Evolutionary conservation across 2,797 vertebrate species (phyloP), one percentile per base, ranked within the genome.

Genomic region (Coreius guichenoti): DNA sequence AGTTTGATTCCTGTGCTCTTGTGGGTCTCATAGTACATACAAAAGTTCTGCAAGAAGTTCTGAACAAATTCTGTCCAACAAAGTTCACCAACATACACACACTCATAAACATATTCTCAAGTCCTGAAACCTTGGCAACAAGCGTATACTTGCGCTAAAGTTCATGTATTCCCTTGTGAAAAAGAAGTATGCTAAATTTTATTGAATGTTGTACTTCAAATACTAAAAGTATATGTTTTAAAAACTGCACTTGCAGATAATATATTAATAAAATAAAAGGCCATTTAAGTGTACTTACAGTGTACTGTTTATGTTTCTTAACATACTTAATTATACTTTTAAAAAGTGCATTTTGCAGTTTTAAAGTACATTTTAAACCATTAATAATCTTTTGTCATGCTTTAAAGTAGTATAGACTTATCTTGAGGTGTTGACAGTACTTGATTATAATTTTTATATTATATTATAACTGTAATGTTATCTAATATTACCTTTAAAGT

Each of bases 21-120:
- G 63, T 56, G 82, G 33, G 63, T 77, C 58, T 84, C 74, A 69
- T 29, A 76, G 82, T 51, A 76, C 63, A 73, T 83, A 39, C 39
- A 54, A 17, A 29, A 39, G 23, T 76, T 47, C 81, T 49, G 39
- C 39, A 74, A 69, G 36, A 63, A 63, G 56, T 11, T 67, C 56
- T 21, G 29, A 76, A 51, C 31, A 45, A 75, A 83, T 83, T 83
- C 23, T 83, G 56, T 49, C 11, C 31, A 67, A 51, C 45, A 76
- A 73, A 68, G 82, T 47, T 76, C 39, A 73, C 36, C 47, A 26
- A 79, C 31, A 23, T 39, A 29, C 70, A 16, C 49, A 14, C 23
- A 17, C 74, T 23, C 56, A 33, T 29, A 49, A 8, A 29, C 8
- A 3, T 14, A 65, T 74, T 63, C 19, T 54, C 8, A 31, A 33